phyloP scores from a whole-genome alignment of 1,140 invertebrate species.

The Micrasema minimum region DNA sequence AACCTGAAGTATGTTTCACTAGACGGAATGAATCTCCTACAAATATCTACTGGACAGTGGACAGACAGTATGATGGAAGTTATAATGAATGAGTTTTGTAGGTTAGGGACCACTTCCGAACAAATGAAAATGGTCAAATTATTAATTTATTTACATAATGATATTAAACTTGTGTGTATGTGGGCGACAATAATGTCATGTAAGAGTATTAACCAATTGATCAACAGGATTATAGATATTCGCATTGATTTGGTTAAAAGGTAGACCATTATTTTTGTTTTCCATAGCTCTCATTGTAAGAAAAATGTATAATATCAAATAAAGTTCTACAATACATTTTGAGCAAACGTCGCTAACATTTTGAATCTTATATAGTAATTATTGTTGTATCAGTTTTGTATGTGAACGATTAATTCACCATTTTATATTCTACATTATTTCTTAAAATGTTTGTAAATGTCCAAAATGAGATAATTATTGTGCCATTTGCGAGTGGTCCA shows the following conservation, averaged over 20 bases:
- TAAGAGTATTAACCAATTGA: constrained; percentile 23
- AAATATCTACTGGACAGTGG: constrained; percentile 8
- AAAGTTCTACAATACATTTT: constrained; percentile 13
- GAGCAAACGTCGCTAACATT: not conserved
- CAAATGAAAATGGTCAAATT: constrained; percentile 50
- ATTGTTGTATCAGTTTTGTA: constrained; percentile 11
- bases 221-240: not conserved
- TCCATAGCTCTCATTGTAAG: constrained; percentile 12
- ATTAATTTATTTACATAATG: constrained; percentile 44
- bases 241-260: not conserved
- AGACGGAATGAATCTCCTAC: constrained; percentile 41
- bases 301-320: constrained; percentile 15
- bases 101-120: constrained; percentile 53
- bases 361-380: constrained; percentile 5
- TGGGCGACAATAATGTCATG: constrained; percentile 34
- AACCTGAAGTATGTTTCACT: constrained; percentile 7
- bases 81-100: constrained; percentile 50
- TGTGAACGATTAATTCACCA: constrained; percentile 8
- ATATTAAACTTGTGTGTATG: constrained; percentile 36
- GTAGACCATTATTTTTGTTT: constrained; percentile 16
- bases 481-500: constrained; percentile 54
- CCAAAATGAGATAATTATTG: constrained; percentile 49
- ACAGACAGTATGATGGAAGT: constrained; percentile 45
- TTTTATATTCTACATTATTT: constrained; percentile 38
- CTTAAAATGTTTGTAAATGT: constrained; percentile 48